These are phyloP conservation scores for Gortyna flavago DNA, from an alignment of 2,888 invertebrate genomes.

Conservation along the genomic window DNA sequence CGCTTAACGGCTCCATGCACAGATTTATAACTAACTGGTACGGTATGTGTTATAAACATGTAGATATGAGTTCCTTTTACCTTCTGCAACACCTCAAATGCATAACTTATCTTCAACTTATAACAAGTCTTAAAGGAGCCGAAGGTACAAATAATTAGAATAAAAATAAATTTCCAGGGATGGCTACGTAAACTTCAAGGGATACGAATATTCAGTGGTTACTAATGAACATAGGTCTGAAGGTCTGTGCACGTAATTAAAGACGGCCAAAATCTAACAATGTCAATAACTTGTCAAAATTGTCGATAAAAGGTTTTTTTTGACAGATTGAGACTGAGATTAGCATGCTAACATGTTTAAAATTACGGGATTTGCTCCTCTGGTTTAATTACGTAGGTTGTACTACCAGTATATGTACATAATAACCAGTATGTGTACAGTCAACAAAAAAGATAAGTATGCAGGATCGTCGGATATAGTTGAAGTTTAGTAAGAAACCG, in stretches of 20 bases:
- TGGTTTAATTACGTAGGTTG: not conserved
- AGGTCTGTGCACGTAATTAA: not conserved
- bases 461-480: too few relatives aligned
- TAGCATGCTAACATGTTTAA: not conserved
- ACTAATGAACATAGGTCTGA: not conserved
- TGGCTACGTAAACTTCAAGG: not conserved
- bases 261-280: not conserved
- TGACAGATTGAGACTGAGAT: not conserved
- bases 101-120: not conserved
- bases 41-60: not conserved
- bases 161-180: not conserved
- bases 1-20: slow-evolving; percentile 16
- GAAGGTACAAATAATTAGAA: not conserved
- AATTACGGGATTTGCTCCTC: not conserved
- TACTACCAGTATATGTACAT: too few relatives aligned
- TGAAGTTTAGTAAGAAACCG: too few relatives aligned
- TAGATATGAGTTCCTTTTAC: not conserved
- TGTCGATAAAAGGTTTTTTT: not conserved
- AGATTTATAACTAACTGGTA: slow-evolving; percentile 7
- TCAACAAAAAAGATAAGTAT: too few relatives aligned
- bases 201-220: not conserved
- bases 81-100: not conserved
- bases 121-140: not conserved
- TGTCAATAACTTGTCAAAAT: not conserved
- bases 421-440: too few relatives aligned